phyloP scores from a whole-genome alignment of 2,113 vertebrate species.

The Lagenorhynchus albirostris region DNA sequence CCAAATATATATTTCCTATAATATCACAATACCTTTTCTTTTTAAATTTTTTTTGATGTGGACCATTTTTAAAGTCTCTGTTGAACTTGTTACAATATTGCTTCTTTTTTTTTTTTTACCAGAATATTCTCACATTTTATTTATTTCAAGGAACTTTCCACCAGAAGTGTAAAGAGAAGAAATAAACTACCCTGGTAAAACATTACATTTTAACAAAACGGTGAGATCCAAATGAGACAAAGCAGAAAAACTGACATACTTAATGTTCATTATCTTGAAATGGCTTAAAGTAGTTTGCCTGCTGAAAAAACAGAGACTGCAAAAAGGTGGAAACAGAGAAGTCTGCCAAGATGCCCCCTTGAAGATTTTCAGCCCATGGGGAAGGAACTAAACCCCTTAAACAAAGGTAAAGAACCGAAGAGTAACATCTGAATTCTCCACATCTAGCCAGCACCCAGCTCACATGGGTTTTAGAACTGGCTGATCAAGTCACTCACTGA shows the following conservation, averaged over 20 bases:
- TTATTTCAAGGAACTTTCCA: slow-evolving; percentile 58
- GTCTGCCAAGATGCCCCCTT: rapidly evolving
- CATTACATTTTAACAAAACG: not conserved
- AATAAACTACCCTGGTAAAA: not conserved
- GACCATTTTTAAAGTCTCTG: too few relatives aligned
- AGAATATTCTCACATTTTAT: not conserved
- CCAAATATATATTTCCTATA: not conserved
- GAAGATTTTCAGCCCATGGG: too few relatives aligned
- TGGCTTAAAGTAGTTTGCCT: not conserved
- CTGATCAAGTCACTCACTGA: not conserved
- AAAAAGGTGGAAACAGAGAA: not conserved
- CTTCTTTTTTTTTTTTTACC: not conserved
- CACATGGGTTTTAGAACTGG: slow-evolving; percentile 65
- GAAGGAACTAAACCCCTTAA: not conserved
- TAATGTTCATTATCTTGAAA: not conserved
- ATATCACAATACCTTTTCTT: not conserved
- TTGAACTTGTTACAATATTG: too few relatives aligned
- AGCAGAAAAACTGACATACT: not conserved
- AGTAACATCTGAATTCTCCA: not conserved
- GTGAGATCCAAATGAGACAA: not conserved
- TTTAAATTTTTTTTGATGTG: too few relatives aligned
- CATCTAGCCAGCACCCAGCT: not conserved
- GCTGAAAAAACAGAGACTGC: not conserved
- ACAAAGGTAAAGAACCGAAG: not conserved
- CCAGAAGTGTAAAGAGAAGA: not conserved